These are phyloP conservation scores for Vanacampus margaritifer DNA, from an alignment of 2,113 vertebrate species.

Conservation along the genomic window DNA sequence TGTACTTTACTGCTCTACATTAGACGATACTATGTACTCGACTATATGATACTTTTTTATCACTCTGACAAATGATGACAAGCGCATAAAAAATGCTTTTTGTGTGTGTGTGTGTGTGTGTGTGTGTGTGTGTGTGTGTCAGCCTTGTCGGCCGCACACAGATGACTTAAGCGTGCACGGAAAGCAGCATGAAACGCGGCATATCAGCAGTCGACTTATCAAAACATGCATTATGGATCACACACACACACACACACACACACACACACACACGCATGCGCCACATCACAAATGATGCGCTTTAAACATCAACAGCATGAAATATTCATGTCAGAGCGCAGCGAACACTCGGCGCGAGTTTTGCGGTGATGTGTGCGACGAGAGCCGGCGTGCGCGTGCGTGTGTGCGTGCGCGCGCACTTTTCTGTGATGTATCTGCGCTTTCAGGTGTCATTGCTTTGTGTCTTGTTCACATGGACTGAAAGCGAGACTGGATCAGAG, in stretches of 20 bases:
- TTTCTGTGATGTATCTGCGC: background rate
- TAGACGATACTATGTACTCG: background rate
- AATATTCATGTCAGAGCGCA: constrained; percentile 69
- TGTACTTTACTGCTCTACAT: too few species aligned
- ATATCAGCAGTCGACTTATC: constrained; percentile 66
- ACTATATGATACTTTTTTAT: too few species aligned
- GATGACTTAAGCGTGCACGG: constrained; percentile 44
- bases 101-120: constrained; percentile 1
- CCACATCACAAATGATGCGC: constrained; percentile 68
- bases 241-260: background rate
- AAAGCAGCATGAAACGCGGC: constrained; percentile 33
- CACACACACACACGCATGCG: constrained; percentile 34
- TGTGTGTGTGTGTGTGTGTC: constrained; percentile 4
- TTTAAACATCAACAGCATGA: constrained; percentile 72
- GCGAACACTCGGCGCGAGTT: constrained; percentile 43
- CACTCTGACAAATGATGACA: background rate
- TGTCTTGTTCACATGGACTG: too few species aligned
- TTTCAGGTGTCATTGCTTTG: background rate
- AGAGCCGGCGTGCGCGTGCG: too few species aligned
- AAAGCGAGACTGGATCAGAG: background rate
- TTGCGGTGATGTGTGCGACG: background rate
- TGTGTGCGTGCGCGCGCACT: background rate
- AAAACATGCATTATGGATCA: constrained; percentile 74
- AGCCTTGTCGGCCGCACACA: constrained; percentile 17
- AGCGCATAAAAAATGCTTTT: background rate